Base-by-base conservation (phyloP, 2,888 invertebrate genomes). In the Idaea biselata region DNA sequence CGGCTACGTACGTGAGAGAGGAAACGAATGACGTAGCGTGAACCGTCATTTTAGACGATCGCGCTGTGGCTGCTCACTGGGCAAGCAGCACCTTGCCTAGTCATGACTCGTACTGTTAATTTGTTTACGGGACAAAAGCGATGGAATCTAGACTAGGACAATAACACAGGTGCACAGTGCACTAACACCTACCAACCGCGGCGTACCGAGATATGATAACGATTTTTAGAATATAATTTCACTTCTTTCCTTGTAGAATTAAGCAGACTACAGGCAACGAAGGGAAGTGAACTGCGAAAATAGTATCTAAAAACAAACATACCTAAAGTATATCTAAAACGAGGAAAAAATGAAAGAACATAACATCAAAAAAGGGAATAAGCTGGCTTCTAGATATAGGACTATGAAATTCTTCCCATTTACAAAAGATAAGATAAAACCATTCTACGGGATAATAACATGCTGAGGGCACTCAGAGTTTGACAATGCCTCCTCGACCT, bases 1-100 rank as follows among this genome's bases (percentile, higher is more conserved):
- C 89, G 80, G 83, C 91, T 88, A 90, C 91, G 88, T 90, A 91
- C 90, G 87, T 81, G 84, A 82, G 86, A 86, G 88, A 89, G 88
- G 89, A 89, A 90, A 79, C 88, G 83, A 79, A 82, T 91, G 91
- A 91, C 91, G 91, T 91, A 82, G 81, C 70, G 73, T 68, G 73
- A 81, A 75, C 87, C 89, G 90, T 91, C 91, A 89, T 85, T 86
- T 83, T 85, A 78, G 83, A 83, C 84, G 55, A 7, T n/a, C 1
- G 8, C 55, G 55, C 55, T 33, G 33, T 7, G 8, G 33, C 44
- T 44, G 44, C 11, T 44, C 55, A 16, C 55, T 8, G 16, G 16
- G 18, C 56, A 16, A 17, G 84, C 77, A 84, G 77, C 79, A 80
- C 80, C 79, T 80, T 77, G 79, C 72, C 78, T 76, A 79, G 77